These are phyloP conservation scores for Cataglyphis hispanica DNA, from an alignment of 1,140 invertebrate species.

Conservation along the genomic window DNA sequence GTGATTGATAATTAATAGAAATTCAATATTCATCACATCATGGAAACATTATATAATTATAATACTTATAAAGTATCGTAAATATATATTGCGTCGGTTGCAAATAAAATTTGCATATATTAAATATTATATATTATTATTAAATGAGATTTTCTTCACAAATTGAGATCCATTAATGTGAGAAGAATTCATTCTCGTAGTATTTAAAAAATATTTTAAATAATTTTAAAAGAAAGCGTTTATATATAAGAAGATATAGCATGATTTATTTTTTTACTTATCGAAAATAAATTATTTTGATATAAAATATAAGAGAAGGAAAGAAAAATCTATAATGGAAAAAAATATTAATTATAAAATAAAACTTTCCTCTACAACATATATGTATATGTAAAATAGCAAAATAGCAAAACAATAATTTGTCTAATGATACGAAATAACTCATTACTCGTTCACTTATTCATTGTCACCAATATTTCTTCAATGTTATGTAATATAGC, in stretches of 20 bases:
- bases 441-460: not conserved
- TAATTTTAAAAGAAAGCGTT: no score
- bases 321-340: no score
- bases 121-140: not conserved
- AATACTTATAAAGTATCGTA: not conserved
- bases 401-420: not conserved
- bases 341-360: no score
- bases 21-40: not conserved
- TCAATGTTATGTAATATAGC: slow-evolving; percentile 1
- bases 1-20: not conserved
- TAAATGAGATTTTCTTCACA: not conserved
- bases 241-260: no score
- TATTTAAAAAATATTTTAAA: no score
- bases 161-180: not conserved
- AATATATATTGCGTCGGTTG: not conserved
- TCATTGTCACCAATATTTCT: not conserved
- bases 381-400: not conserved
- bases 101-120: not conserved
- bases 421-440: slow-evolving; percentile 5
- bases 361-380: not conserved
- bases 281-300: no score
- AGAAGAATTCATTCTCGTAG: not conserved
- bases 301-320: no score
- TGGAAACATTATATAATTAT: not conserved
- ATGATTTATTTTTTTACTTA: no score